Percentiles rank a stretch among this genome's conserved stretches.
Conservation (phyloP, 2,797 vertebrate genomes). For the Vireo griseus region DNA sequence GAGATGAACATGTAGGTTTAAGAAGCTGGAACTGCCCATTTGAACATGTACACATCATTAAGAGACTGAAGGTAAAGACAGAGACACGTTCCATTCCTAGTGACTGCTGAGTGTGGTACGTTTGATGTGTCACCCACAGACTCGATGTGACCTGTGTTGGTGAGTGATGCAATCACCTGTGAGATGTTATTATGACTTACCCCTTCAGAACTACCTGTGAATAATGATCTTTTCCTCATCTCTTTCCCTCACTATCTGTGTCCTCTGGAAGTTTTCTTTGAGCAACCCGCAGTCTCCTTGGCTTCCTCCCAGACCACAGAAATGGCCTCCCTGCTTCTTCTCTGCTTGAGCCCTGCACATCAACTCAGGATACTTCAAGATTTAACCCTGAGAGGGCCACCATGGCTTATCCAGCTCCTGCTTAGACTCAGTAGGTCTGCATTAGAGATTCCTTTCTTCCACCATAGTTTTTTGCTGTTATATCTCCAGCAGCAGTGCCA, state of each 20-base stretch:
- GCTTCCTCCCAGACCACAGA: neutral
- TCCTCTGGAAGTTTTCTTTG: neutral
- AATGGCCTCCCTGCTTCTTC: neutral
- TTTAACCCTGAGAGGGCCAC: neutral
- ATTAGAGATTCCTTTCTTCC: neutral
- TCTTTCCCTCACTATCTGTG: neutral
- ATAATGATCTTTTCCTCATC: neutral
- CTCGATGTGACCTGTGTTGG: neutral
- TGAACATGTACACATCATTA: neutral
- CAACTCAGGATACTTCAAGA: neutral
- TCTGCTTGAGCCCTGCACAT: neutral
- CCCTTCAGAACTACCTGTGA: neutral
- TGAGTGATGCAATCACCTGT: neutral
- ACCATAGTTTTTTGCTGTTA: neutral
- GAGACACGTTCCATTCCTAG: neutral
- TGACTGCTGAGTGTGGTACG: neutral
- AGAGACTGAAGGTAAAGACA: neutral
- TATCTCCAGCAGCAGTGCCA: neutral
- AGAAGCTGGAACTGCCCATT: constrained; percentile 4
- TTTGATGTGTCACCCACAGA: neutral
- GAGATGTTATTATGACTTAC: neutral
- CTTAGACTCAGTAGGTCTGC: neutral
- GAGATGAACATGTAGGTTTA: neutral
- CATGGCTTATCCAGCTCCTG: neutral
- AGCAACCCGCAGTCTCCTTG: neutral